phyloP scores from a whole-genome alignment of 2,888 invertebrate genomes.

The Pseudanteris insignis region DNA sequence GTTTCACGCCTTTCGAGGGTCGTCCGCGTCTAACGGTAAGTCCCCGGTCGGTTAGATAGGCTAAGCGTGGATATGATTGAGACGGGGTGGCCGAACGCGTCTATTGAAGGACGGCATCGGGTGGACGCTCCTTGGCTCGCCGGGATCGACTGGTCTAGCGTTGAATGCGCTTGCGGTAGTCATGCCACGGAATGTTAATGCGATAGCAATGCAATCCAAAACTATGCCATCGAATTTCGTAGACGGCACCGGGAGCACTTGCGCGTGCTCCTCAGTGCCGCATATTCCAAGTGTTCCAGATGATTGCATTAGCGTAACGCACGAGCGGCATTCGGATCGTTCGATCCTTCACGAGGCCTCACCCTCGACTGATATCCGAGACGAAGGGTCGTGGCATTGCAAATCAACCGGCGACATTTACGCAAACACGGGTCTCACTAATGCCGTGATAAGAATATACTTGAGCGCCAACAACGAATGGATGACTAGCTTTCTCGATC shows the following conservation, averaged over 20 bases:
- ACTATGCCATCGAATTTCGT: constrained; percentile 43
- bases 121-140: constrained; percentile 15
- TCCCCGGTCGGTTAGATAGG: no score
- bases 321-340: constrained; percentile 20
- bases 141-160: constrained; percentile 13
- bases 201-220: constrained; percentile 45
- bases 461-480: constrained; percentile 6
- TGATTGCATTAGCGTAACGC: constrained; percentile 41
- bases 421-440: constrained; percentile 38
- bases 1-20: no score
- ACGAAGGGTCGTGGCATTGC: constrained; percentile 35
- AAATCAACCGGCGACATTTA: constrained; percentile 40
- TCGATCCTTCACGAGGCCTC: constrained; percentile 31
- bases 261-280: constrained; percentile 38
- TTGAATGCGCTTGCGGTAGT: constrained; percentile 32
- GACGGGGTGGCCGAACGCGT: no score
- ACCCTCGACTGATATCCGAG: constrained; percentile 38
- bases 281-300: constrained; percentile 42
- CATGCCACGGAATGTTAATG: constrained; percentile 44
- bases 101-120: no score
- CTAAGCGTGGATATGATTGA: no score
- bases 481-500: no score
- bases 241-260: constrained; percentile 41
- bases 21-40: no score
- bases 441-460: constrained; percentile 37